A percentile compares a stretch with the other conserved stretches of the same genome.
These are phyloP conservation scores for Candidula unifasciata DNA, from an alignment of 2,888 invertebrate species.

Conservation along the genomic window DNA sequence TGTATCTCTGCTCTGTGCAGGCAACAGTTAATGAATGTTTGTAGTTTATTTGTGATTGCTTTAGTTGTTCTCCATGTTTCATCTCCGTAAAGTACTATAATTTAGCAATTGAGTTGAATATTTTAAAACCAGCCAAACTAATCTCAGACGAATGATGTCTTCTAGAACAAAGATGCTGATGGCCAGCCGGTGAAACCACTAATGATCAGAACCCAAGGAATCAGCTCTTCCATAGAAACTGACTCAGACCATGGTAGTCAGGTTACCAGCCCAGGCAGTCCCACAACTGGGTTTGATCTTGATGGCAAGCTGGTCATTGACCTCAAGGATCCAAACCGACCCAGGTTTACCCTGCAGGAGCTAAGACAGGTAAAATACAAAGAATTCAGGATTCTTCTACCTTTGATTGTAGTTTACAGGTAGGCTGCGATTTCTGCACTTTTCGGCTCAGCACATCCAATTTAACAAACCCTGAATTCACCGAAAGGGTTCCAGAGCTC, in stretches of 20 bases:
- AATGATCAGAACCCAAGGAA: constrained; percentile 17
- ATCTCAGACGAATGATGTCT: background rate
- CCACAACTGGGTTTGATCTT: constrained; percentile 60
- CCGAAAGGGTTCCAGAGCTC: no score
- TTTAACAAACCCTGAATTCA: no score
- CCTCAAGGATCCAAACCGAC: constrained; percentile 81
- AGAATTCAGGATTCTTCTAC: no score
- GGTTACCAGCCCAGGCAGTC: constrained; percentile 42
- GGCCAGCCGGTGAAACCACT: constrained; percentile 39
- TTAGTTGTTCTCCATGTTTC: no score
- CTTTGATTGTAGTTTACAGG: no score
- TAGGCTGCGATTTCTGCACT: no score
- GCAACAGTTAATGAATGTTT: no score
- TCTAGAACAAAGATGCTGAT: constrained; percentile 18
- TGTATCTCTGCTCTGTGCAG: no score
- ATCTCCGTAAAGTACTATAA: no score
- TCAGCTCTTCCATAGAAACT: constrained; percentile 35
- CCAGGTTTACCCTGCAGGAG: constrained; percentile 90
- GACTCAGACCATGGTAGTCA: constrained; percentile 24
- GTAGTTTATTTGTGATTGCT: no score
- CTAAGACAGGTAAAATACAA: constrained; percentile 85
- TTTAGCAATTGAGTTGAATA: no score
- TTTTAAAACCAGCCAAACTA: background rate
- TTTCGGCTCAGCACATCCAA: no score
- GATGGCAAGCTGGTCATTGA: constrained; percentile 76